Conservation (phyloP, 2,113 vertebrate genomes). For the Thalassoma bifasciatum region DNA sequence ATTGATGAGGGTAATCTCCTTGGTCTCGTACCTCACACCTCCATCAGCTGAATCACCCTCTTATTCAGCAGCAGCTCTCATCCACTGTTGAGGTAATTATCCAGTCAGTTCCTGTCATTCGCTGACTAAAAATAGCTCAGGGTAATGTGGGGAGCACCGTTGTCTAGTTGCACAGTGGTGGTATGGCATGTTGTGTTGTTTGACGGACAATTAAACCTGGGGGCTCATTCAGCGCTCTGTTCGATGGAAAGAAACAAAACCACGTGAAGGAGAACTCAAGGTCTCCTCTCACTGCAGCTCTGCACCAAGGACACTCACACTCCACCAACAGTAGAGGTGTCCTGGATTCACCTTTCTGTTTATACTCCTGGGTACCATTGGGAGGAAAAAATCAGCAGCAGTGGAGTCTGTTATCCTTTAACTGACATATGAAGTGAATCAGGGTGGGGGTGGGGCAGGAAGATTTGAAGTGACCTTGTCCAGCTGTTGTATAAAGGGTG, state of each 20-base stretch:
- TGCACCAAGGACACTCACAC: conserved; percentile 18
- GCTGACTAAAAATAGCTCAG: conserved; percentile 73
- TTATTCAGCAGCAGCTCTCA: conserved; percentile 35
- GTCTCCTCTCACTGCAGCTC: conserved; percentile 20
- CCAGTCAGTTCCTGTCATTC: conserved; percentile 47
- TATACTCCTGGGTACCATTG: background rate
- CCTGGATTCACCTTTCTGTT: conserved; percentile 29
- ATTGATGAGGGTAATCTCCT: background rate
- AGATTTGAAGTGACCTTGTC: conserved; percentile 56
- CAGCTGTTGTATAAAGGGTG: conserved; percentile 18
- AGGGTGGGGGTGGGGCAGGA: conserved; percentile 3
- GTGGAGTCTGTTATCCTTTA: conserved; percentile 15
- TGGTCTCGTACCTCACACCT: background rate
- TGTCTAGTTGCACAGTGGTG: conserved; percentile 41
- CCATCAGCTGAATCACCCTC: conserved; percentile 26
- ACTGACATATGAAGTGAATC: conserved; percentile 18
- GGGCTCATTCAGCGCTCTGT: conserved; percentile 21
- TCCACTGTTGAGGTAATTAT: conserved; percentile 67
- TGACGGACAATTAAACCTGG: background rate
- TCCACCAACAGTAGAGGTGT: conserved; percentile 8
- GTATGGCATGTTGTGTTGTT: conserved; percentile 21
- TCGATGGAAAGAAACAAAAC: conserved; percentile 10
- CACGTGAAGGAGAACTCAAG: conserved; percentile 20
- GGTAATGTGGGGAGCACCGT: conserved; percentile 51
- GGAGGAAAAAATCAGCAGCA: conserved; percentile 4